phyloP scores from a whole-genome alignment of 2,888 invertebrate species.

The Drosophila stalkeri region DNA sequence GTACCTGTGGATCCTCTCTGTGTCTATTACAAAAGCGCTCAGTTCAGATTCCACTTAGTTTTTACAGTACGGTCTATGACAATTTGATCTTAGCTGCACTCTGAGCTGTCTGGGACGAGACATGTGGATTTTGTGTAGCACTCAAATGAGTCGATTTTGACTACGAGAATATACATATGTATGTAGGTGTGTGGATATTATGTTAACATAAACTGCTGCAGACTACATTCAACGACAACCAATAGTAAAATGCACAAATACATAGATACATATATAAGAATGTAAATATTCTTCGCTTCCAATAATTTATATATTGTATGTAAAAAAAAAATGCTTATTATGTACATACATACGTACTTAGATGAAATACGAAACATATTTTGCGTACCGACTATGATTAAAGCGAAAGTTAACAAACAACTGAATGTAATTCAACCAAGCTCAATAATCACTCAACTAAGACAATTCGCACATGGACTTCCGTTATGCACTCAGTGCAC shows the following conservation, averaged over 20 bases:
- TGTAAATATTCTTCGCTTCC: no score
- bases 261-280: neutral
- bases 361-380: no score
- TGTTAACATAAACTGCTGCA: neutral
- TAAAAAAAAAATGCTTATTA: no score
- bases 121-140: neutral
- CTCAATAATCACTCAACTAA: neutral
- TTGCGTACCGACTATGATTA: neutral
- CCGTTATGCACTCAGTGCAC: neutral
- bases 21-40: no score
- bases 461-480: neutral
- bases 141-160: neutral
- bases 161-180: neutral
- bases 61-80: no score
- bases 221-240: neutral
- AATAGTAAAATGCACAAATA: neutral
- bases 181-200: neutral
- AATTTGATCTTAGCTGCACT: neutral
- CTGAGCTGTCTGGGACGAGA: neutral
- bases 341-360: neutral
- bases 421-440: neutral
- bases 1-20: no score
- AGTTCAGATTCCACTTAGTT: no score
- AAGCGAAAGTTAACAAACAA: neutral
- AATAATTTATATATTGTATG: no score